Base-by-base conservation (phyloP, 2,113 vertebrate genomes). In the Amphiprion percula region DNA sequence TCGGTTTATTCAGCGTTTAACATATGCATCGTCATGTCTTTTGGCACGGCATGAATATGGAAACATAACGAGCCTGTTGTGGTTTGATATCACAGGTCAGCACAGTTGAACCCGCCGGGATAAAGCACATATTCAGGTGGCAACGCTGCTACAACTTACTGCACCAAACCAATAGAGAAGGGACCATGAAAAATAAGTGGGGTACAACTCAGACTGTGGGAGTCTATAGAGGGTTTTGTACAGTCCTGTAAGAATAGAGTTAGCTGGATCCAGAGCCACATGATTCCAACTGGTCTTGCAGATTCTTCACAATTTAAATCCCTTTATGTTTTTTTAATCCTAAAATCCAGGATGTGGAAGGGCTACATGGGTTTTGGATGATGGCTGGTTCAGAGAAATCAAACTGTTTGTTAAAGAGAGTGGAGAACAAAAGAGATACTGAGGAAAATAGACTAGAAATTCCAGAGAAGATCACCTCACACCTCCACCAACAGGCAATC, bases 191-290 rank as follows among this genome's bases (percentile, higher is more conserved):
- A 26, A 26, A 26, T 26, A 26, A 26, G 26, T 26, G 26, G 3
- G 26, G 26, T 26, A 26, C 26, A 26, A 26, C 26, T 26, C 65
- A 76, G 67, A 68, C 68, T 66, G 54, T 74, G 47, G 64, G 52
- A 66, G 53, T 83, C 72, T 72, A 60, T 15, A 56, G 59, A 68
- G 58, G 47, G 24, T 77, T 76, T 58, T 67, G 28, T 50, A 68
- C 58, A 66, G 80, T 72, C 78, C 37, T 66, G 67, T 37, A 52
- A 61, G 62, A 26, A 26, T 26, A 26, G 26, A 78, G 24, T 81
- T 26, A 30, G 56, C 39, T 65, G 68, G 65, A 79, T 67, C 24
- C 44, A 66, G 44, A 66, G 67, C 55, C 47, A 63, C 28, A 30
- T 4, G 5, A 39, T 24, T 65, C 46, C 33, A 56, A 74, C 9